Conservation (phyloP, 2,797 vertebrate genomes). For the Eulemur albifrons region DNA sequence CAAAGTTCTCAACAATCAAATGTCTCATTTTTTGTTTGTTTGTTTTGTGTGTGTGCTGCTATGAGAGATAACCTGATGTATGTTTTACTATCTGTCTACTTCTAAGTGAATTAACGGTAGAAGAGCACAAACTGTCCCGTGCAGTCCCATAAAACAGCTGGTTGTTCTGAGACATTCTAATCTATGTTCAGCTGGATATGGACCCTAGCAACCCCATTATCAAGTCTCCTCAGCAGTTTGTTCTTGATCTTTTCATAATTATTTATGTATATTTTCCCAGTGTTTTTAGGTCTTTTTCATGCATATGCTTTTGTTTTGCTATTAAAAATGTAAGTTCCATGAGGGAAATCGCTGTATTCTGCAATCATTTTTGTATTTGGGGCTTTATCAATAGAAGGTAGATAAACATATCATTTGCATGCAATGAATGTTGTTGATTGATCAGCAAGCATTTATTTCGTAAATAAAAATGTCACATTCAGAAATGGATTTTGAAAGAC, state of each 20-base stretch:
- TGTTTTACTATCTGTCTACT: not conserved
- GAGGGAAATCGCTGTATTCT: conserved; percentile 6
- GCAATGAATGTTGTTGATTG: conserved; percentile 34
- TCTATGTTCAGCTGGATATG: not conserved
- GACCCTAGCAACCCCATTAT: not conserved
- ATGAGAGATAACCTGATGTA: not conserved
- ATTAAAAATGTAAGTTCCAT: conserved; percentile 45
- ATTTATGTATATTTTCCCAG: not conserved
- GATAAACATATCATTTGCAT: conserved; percentile 45
- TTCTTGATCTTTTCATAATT: not conserved
- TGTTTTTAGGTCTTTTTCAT: not conserved
- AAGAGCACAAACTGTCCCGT: not conserved
- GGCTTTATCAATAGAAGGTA: conserved; percentile 16
- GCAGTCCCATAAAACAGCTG: not conserved
- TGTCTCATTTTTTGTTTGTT: not conserved
- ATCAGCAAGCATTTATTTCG: conserved; percentile 56
- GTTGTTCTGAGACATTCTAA: not conserved
- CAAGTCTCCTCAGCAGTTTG: not conserved
- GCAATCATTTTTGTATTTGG: conserved; percentile 36
- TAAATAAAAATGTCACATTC: conserved; percentile 63
- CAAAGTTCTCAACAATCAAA: not conserved
- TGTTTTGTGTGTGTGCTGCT: not conserved
- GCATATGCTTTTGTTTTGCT: not conserved
- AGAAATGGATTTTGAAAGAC: conserved; percentile 47
- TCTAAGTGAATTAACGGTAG: not conserved